Evolutionary conservation across 2,797 vertebrate species (phyloP).

Genomic region (Acanthurus tractus): DNA sequence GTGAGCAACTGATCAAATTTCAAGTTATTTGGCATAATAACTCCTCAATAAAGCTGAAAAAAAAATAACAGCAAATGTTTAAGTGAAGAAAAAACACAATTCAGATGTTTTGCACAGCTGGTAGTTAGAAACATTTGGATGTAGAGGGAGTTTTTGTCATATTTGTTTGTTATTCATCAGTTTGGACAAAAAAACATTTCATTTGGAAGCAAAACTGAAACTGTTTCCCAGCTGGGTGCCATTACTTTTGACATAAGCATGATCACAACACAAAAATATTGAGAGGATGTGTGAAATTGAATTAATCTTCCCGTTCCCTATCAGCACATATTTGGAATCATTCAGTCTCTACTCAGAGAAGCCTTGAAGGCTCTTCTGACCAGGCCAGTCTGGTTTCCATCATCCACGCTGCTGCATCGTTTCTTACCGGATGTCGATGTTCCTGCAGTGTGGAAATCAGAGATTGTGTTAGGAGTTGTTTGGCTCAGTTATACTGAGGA

Average conservation of each 20-base stretch:
- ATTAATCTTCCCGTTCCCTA: slow-evolving; percentile 28
- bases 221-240: slow-evolving; percentile 5
- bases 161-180: slow-evolving; percentile 7
- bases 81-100: not conserved
- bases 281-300: slow-evolving; percentile 34
- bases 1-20: not conserved
- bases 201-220: slow-evolving; percentile 4
- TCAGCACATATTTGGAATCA: slow-evolving; percentile 22
- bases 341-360: slow-evolving; percentile 45
- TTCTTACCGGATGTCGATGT: slow-evolving; percentile 57
- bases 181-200: slow-evolving; percentile 8
- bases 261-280: slow-evolving; percentile 20
- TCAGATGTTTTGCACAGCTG: not conserved
- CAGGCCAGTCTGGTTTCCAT: slow-evolving; percentile 56
- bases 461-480: slow-evolving; percentile 53
- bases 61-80: not conserved
- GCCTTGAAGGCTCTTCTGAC: slow-evolving; percentile 49
- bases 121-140: not conserved
- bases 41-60: not conserved
- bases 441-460: slow-evolving; percentile 47
- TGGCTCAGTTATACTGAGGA: slow-evolving; percentile 33
- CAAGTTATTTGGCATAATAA: not conserved
- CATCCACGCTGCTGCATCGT: slow-evolving; percentile 45
- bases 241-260: not conserved
- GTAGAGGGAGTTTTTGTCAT: not conserved